Conservation (phyloP, 1,140 invertebrate genomes). For the Pollicipes pollicipes region DNA sequence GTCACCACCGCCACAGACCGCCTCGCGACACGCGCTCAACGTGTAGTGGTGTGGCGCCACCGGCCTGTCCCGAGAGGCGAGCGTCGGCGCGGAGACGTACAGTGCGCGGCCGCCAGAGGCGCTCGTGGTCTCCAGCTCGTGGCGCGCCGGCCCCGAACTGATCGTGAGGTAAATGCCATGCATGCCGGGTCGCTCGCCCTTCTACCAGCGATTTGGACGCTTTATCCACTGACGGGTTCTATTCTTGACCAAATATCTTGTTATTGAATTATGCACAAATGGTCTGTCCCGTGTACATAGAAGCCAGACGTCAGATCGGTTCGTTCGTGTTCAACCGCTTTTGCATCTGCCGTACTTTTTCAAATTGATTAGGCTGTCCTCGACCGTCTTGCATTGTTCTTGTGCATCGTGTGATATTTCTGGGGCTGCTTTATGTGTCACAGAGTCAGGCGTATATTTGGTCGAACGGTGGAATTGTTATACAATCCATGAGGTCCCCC, state of each 20-base stretch:
- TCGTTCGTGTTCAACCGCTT: background rate
- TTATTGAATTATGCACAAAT: conserved; percentile 2
- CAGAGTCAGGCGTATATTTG: no score
- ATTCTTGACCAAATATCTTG: conserved; percentile 2
- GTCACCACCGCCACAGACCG: background rate
- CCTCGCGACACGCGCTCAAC: background rate
- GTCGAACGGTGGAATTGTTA: no score
- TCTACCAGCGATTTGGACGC: no score
- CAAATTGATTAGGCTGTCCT: background rate
- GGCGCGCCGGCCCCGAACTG: no score
- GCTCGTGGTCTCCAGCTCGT: no score
- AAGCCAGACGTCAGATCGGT: background rate
- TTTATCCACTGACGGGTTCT: conserved; percentile 1
- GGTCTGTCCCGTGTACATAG: background rate
- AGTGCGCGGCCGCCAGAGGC: no score
- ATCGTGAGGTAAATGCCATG: background rate
- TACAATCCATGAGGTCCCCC: no score
- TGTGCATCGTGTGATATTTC: background rate
- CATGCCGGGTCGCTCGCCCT: background rate
- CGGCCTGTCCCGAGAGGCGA: background rate
- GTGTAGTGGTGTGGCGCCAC: background rate
- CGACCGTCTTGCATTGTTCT: background rate
- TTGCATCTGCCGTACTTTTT: background rate
- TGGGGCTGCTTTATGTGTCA: background rate
- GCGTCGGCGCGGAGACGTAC: background rate